These are phyloP conservation scores for Pinctada fucata DNA, from an alignment of 2,888 invertebrate species.

Conservation along the genomic window DNA sequence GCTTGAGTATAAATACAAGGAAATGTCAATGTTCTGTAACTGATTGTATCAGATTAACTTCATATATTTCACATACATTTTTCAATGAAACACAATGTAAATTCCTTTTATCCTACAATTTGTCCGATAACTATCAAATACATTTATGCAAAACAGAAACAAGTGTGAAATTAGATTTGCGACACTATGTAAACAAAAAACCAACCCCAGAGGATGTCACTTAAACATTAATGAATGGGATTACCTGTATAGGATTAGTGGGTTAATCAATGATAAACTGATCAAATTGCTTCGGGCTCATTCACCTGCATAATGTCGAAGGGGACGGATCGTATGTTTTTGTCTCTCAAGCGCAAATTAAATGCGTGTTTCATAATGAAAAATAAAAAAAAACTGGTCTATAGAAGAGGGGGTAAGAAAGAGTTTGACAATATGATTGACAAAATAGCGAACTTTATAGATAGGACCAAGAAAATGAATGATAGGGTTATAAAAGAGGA, in stretches of 20 bases:
- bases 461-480: too few species aligned
- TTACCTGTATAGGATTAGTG: background rate
- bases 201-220: constrained; percentile 3
- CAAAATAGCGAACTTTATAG: too few species aligned
- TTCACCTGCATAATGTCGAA: background rate
- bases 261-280: background rate
- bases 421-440: too few species aligned
- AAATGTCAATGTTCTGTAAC: too few species aligned
- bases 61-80: too few species aligned
- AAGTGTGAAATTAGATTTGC: background rate
- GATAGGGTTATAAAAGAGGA: too few species aligned
- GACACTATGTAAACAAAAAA: constrained; percentile 29
- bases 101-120: background rate
- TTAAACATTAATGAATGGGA: constrained; percentile 3
- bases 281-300: background rate
- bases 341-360: background rate
- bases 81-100: background rate
- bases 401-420: background rate
- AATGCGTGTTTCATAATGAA: constrained; percentile 1
- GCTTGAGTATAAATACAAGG: too few species aligned
- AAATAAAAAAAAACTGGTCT: constrained; percentile 5
- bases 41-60: too few species aligned
- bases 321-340: background rate
- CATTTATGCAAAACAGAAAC: background rate
- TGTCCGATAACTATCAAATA: background rate